Evolutionary conservation across 2,888 invertebrate genomes (phyloP), one percentile per base, ranked within the genome.

Genomic region (Dryomyza anilis): DNA sequence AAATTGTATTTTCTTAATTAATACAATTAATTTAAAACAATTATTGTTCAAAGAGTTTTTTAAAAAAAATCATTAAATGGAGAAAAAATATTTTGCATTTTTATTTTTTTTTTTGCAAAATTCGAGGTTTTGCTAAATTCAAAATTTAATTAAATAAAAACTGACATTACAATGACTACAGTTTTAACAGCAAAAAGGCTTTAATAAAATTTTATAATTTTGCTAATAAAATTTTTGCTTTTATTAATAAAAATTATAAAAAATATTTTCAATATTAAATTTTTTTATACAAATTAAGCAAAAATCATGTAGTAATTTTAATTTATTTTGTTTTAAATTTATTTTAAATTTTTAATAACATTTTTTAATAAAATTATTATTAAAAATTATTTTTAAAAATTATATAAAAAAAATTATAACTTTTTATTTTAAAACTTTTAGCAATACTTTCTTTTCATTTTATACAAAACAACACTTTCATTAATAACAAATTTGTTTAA

Each of bases 71-170:
- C 55, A 14, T 30, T 55, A 46, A 29, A 30, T 33, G 19, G n/a
- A 30, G 53, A 45, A 27, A 43, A 55, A 64, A n/a, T 50, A 52
- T 57, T 50, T 57, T 39, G 12, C 50, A 50, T 43, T 52, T 57
- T 58, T 57, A 50, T 39, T 57, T 56, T 64, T 64, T 57, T 64
- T 57, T 57, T 57, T 36, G 57, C 50, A 63, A 36, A 2, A 3
- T 39, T n/a, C 16, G 1, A n/a, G 14, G 14, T 39, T 39, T n/a
- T n/a, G n/a, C n/a, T n/a, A n/a, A n/a, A n/a, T n/a, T 4, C n/a
- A 43, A 16, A 5, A 16, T 43, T 43, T 43, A 43, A 23, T 52
- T 39, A 36, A 61, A 8, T n/a, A n/a, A n/a, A n/a, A n/a, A n/a
- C n/a, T n/a, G n/a, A n/a, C n/a, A n/a, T n/a, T n/a, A n/a, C n/a